phyloP scores from a whole-genome alignment of 2,797 vertebrate species.

The Argya squamiceps region DNA sequence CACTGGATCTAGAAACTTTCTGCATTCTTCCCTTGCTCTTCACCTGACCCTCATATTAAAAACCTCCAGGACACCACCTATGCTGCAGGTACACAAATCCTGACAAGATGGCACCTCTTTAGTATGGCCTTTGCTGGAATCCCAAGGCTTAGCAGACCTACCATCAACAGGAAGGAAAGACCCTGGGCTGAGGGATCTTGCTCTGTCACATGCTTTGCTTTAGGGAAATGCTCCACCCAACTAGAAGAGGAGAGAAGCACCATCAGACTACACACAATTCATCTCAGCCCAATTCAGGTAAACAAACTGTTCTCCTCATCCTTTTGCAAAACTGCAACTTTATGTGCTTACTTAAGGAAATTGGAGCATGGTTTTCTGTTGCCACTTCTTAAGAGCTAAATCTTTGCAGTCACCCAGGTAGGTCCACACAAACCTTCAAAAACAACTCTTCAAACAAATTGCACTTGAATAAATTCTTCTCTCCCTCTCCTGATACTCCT shows the following conservation, averaged over 20 bases:
- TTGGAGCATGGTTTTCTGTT: neutral
- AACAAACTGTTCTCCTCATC: neutral
- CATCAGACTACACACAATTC: too few species aligned
- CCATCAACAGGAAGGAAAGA: neutral
- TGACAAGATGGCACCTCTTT: neutral
- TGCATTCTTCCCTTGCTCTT: neutral
- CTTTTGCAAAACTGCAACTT: neutral
- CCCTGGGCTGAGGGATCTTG: neutral
- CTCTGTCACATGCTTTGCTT: neutral
- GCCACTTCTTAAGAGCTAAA: neutral
- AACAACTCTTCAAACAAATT: neutral
- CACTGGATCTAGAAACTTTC: neutral
- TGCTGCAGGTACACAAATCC: neutral
- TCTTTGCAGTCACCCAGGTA: accelerated
- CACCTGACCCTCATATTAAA: neutral
- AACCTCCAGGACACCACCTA: neutral
- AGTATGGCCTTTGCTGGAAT: neutral
- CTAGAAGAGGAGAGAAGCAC: neutral
- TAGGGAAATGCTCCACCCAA: neutral
- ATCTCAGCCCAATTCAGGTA: neutral
- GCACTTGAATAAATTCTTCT: neutral
- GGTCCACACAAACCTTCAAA: neutral
- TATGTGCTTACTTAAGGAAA: neutral
- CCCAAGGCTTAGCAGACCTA: neutral
- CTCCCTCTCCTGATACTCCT: neutral